A percentile compares a stretch with the other conserved stretches of the same genome.
Evolutionary conservation across 2,797 vertebrate genomes (phyloP).

Genomic region (Yasuhikotakia modesta): DNA sequence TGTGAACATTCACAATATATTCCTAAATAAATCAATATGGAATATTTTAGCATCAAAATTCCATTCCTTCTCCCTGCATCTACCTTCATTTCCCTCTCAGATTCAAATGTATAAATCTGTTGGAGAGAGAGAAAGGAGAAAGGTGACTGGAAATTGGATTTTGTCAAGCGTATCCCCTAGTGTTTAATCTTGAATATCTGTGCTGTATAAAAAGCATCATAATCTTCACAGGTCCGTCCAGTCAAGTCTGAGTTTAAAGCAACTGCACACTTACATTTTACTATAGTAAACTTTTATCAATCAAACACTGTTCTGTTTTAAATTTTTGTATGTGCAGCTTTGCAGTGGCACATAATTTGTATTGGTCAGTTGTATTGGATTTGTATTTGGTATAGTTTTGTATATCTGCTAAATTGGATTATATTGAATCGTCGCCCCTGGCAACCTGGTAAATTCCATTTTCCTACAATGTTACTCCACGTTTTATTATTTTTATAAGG

Average conservation of each 20-base stretch:
- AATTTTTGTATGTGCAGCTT: too few species aligned
- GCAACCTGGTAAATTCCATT: too few species aligned
- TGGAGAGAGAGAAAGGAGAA: constrained; percentile 57
- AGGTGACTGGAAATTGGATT: constrained; percentile 78
- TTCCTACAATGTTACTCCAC: too few species aligned
- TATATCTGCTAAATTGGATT: too few species aligned
- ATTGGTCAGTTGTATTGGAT: too few species aligned
- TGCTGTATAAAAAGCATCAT: constrained; percentile 72
- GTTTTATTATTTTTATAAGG: too few species aligned
- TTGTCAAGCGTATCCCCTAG: constrained; percentile 75
- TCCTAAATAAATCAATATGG: background rate
- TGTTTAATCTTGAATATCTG: constrained; percentile 80
- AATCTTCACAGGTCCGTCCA: constrained; percentile 55
- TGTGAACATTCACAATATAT: background rate
- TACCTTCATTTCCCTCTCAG: constrained; percentile 33
- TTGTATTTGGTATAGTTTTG: too few species aligned
- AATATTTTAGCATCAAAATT: constrained; percentile 8
- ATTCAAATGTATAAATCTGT: constrained; percentile 47
- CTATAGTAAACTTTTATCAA: background rate
- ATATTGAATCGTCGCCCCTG: too few species aligned
- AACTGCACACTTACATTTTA: background rate
- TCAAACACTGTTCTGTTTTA: too few species aligned
- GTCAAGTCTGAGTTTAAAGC: constrained; percentile 49
- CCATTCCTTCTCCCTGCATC: constrained; percentile 1
- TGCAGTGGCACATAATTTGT: too few species aligned